phyloP scores from a whole-genome alignment of 2,888 invertebrate species.

The Oscheius sp. region DNA sequence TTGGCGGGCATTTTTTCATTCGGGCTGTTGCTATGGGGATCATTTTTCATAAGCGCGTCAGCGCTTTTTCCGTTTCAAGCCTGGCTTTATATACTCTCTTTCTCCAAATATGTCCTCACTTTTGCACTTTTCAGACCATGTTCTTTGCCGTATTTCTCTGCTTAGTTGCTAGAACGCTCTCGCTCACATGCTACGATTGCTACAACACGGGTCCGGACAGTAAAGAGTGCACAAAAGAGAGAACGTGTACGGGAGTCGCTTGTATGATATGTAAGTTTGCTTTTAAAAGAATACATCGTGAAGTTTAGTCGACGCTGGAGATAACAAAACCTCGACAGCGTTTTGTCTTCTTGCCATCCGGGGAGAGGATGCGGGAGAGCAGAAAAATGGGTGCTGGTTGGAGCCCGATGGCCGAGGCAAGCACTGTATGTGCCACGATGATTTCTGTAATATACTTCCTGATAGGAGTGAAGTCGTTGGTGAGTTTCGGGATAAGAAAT shows the following conservation, averaged over 20 bases:
- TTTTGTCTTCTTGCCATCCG: conserved; percentile 63
- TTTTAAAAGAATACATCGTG: neutral
- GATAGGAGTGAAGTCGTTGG: conserved; percentile 41
- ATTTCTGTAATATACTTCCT: conserved; percentile 66
- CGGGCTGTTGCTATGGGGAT: conserved; percentile 16
- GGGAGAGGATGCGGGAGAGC: conserved; percentile 48
- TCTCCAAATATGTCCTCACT: neutral
- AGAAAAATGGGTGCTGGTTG: conserved; percentile 65
- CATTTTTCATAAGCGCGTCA: conserved; percentile 21
- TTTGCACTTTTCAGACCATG: conserved; percentile 20
- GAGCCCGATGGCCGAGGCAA: conserved; percentile 66
- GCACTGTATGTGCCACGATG: conserved; percentile 65
- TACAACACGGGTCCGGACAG: conserved; percentile 61
- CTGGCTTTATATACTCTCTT: neutral
- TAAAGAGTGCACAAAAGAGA: conserved; percentile 58
- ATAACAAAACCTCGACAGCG: conserved; percentile 61
- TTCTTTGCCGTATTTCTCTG: conserved; percentile 10
- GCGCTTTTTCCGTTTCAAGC: neutral
- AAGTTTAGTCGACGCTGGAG: conserved; percentile 63
- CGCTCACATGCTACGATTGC: conserved; percentile 62
- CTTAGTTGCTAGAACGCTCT: conserved; percentile 17
- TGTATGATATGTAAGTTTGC: conserved; percentile 63
- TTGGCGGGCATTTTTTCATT: too few species aligned
- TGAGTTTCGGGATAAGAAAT: neutral
- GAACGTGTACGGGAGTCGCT: conserved; percentile 64